Evolutionary conservation across 35 echinoderm and acorn worm species (phyloP), one percentile per base, ranked within the genome.

Genomic region (Ophiothrix spiculata): DNA sequence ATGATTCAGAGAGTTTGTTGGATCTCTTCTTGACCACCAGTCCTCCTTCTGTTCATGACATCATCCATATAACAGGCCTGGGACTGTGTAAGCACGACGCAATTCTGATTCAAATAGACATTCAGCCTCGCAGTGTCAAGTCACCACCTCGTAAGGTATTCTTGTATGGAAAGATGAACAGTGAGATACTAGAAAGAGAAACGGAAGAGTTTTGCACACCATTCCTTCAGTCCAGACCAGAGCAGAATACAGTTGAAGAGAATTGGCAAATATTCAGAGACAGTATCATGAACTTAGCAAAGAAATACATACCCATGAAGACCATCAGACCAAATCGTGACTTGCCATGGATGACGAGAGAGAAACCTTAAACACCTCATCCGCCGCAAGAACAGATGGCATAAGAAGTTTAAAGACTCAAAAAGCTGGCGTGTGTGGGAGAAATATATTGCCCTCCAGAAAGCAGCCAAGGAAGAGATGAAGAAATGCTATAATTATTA

Each of bases 71-170:
- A 77, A 75, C 86, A 37, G 77, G 86, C 29, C 64, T 87, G 31
- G 86, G 86, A 54, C 31, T 80, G 54, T 87, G 75, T 75, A 87
- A 60, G 45, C 86, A 87, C 60, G 77, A 87, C 40, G 64, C 85
- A 33, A 76, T 87, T 32, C n/a, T 87, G 75, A 32, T 54, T 1
- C 75, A 37, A 6, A 39, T 87, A 17, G 42, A 78, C 37, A 78
- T 21, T 35, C 74, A 87, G 16, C 85, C 85, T 23, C 38, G 77
- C 37, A 32, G 40, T 60, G n/a, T 40, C 36, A 38, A 74, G 31
- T 29, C 73, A 19, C 35, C 86, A 2, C 81, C 81, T 11, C 49
- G 81, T 84, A 84, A 36, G 38, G 34, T 84, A 4, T 64, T 56
- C 81, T 33, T 64, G 81, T 84, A 64, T 64, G 33, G 37, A 40